A percentile compares a stretch with the other conserved stretches of the same genome.
These are phyloP conservation scores for Himalopsyche japonica DNA, from an alignment of 2,888 invertebrate genomes.

Conservation along the genomic window DNA sequence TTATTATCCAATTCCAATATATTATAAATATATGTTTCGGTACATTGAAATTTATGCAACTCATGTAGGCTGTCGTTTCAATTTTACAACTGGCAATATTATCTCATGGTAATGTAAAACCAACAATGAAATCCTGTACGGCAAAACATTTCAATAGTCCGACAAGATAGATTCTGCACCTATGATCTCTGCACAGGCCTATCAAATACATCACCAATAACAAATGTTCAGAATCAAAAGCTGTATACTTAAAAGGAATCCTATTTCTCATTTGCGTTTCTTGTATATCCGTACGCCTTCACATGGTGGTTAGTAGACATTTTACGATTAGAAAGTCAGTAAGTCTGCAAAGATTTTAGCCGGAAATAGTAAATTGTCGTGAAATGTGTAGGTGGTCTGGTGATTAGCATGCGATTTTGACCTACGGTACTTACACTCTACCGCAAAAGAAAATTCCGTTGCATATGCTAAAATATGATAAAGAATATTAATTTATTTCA, in stretches of 20 bases:
- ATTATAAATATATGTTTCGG: not conserved
- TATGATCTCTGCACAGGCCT: not conserved
- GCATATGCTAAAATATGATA: too few species aligned
- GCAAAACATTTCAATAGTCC: not conserved
- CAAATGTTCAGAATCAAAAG: not conserved
- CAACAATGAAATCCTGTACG: not conserved
- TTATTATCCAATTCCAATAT: too few species aligned
- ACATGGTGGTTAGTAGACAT: not conserved
- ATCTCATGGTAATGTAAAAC: not conserved
- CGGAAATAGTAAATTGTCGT: conserved; percentile 14
- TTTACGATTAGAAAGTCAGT: conserved; percentile 19
- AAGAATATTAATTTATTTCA: too few species aligned
- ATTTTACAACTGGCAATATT: not conserved
- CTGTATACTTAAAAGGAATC: not conserved
- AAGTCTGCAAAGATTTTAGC: conserved; percentile 4
- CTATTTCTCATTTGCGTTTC: not conserved
- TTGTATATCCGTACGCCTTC: not conserved
- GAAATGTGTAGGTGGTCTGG: conserved; percentile 6
- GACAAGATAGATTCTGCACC: not conserved
- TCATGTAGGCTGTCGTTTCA: not conserved
- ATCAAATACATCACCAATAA: not conserved
- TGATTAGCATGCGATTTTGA: not conserved
- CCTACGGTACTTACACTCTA: not conserved
- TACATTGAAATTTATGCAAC: not conserved
- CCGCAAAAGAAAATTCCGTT: too few species aligned